Evolutionary conservation across 1,140 invertebrate species (phyloP), one percentile per base, ranked within the genome.

Genomic region (Epicauta chinensis): DNA sequence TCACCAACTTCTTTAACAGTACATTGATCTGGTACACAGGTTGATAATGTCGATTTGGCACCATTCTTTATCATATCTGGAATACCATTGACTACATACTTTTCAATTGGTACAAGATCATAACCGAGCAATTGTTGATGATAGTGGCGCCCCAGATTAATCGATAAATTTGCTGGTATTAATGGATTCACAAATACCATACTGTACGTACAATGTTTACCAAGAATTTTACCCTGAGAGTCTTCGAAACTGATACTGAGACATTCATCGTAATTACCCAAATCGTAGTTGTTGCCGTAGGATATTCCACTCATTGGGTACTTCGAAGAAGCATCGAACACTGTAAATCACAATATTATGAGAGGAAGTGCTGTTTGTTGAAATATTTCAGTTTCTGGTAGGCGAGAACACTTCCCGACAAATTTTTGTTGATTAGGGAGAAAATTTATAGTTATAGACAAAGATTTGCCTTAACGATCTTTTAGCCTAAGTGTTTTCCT

Each of bases 191-290:
- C 16, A 43, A 51, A 12, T 3, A 41, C 40, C 3, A 51, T 14
- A 38, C 39, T 36, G 2, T 17, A 3, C 5, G 11, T n/a, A 17
- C 49, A 51, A 15, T 30, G 43, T 14, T 43, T 51, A 9, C 49
- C 49, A 11, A 32, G 16, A 6, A 51, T 39, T 1, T 36, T 23
- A 1, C 40, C 49, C 3, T 43, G 30, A 9, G 23, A 43, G n/a
- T 10, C 13, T 29, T 36, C 32, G 23, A 43, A 51, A 29, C 35
- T 36, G 2, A 51, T 23, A 3, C 10, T 31, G 7, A 51, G 35
- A 17, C 49, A 51, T 43, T 51, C 30, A 12, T 51, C 49, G 16
- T n/a, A 51, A 43, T 43, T 17, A 4, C 49, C 49, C 6, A 51
- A 36, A 35, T 51, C 49, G n/a, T 3, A 16, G 32, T 42, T 42